Evolutionary conservation across 2,888 invertebrate genomes (phyloP), one percentile per base, ranked within the genome.

Genomic region (Helicoverpa assulta): DNA sequence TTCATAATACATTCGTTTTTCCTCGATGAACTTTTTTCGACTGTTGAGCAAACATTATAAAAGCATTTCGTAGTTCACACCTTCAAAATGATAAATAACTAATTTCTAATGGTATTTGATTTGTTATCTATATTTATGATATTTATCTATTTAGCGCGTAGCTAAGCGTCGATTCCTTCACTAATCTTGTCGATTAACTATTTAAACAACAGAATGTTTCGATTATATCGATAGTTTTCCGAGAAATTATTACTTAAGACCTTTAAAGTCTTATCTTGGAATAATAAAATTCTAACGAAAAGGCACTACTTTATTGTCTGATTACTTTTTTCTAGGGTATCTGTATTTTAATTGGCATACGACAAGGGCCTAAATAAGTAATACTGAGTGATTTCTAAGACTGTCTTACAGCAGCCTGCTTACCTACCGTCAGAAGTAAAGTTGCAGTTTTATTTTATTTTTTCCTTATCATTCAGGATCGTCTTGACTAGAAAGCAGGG

Each of bases 281-380:
- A 55, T 67, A 78, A 70, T 54, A 60, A 50, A 69, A 66, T 82
- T 73, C 67, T 66, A 82, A 75, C 64, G 70, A 74, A 81, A 62
- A 29, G 6, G 43, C 29, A 29, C 43, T n/a, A 57, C 16, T 50
- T 50, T 4, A 54, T 21, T 47, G n/a, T 0, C 47, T 16, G 43
- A 16, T 43, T n/a, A 47, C 16, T 14, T 47, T 47, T 47, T 47
- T 47, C 16, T 47, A 16, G n/a, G 6, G n/a, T n/a, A 47, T 47
- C 47, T n/a, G 47, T n/a, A 14, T n/a, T 16, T 47, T 47, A 47
- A 47, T 53, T 26, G 53, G 14, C 26, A 14, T 6, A 26, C 12
- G 19, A 53, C 53, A 53, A 21, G 14, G 21, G 53, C 26, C 19
- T 53, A 52, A 52, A 40, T 16, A 26, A n/a, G n/a, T 16, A 6